Base-by-base conservation (phyloP, 2,113 vertebrate genomes). In the Taxidea taxus region DNA sequence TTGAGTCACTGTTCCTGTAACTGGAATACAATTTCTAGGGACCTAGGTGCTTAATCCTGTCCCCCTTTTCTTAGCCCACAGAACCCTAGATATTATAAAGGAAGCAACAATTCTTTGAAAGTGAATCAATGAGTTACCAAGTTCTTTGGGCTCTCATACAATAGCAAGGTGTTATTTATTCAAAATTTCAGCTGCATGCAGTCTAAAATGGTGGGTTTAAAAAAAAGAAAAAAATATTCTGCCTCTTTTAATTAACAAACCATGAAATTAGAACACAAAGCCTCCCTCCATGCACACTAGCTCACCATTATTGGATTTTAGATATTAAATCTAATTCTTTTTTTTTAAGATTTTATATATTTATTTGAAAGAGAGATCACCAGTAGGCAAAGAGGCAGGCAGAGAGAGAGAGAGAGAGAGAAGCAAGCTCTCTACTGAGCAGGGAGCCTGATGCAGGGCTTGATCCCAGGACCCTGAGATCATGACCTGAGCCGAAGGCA, bases 161-260 rank as follows among this genome's bases (percentile, higher is more conserved):
- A 84, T 72, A 37, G 23, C 68, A 60, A 56, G 11, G n/a, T 44
- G 20, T 86, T 42, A 44, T 72, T 77, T 68, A 75, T 37, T 72
- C 77, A 51, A 87, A 87, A 87, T 54, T 82, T 92, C 37, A 77
- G 72, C 56, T 78, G 25, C 74, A 91, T 4, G 23, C 11, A 34
- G 3, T 78, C n/a, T 66, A 83, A 88, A 58, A 87, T 56, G 37
- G 2, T 77, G 14, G 44, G 16, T 68, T 94, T 37, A 92, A 95
- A 89, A 29, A 39, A 64, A 34, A 29, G 7, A 56, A 39, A 64
- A 34, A 39, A 64, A 29, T 31, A 60, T 10, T 27, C 87, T 74
- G 42, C n/a, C 27, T 85, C 54, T 96, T 91, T 89, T 21, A 87
- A 49, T 84, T 80, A 94, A 77, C 16, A 95, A 81, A 87, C 64